Base-by-base conservation (phyloP, 2,888 invertebrate species). In the Chymomyza fuscimana region DNA sequence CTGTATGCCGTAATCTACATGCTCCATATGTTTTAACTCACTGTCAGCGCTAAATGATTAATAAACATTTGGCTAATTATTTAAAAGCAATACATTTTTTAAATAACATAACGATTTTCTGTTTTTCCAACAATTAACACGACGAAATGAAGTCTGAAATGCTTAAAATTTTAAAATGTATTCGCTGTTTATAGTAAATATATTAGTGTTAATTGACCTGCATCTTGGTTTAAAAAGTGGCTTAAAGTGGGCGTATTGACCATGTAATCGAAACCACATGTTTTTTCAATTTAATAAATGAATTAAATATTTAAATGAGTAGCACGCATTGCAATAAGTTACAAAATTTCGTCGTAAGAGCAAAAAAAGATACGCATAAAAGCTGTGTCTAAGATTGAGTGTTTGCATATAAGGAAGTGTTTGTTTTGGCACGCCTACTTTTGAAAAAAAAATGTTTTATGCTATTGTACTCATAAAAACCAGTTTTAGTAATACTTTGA, bases 241-340 rank as follows among this genome's bases (percentile, higher is more conserved):
- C 36, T 36, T 9, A 36, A 36, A 12, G 40, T 15, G 4, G 40
- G 40, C 40, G 40, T 46, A 12, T 46, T 46, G 40, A 12, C 40
- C 40, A 46, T 46, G 40, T 46, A 46, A 46, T 46, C 40, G 2
- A 36, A 4, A 12, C 40, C 40, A 46, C 40, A 36, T 36, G 36
- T 25, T 9, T 36, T 5, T 36, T 12, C 52, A 19, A 16, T 70
- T 56, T 67, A 50, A 64, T 72, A 72, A 69, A 70, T 66, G 78
- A 80, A 79, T 79, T 73, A 79, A 79, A 80, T 74, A 79, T 79
- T 77, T 77, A 79, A 79, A 79, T 79, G 69, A 73, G 71, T 64
- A 52, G 69, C 69, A 60, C 46, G 40, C 40, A 7, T 3, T 36
- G 56, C 54, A 5, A 25, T 32, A 16, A 63, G 70, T 63, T 32